phyloP scores from a whole-genome alignment of 92 coral and sea anemone species.

The Porites evermanni region DNA sequence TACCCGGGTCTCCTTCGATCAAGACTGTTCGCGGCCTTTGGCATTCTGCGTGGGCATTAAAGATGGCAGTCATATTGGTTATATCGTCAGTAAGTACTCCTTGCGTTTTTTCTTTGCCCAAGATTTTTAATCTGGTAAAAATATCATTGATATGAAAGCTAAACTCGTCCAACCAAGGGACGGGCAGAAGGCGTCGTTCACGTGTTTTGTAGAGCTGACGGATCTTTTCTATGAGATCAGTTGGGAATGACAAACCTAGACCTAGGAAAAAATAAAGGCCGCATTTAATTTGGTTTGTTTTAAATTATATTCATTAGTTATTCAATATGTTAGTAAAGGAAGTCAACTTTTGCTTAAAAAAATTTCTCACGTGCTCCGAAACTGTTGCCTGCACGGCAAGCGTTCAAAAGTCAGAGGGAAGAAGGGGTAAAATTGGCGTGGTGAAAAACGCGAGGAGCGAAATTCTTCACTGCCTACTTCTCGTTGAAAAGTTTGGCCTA shows the following conservation, averaged over 20 bases:
- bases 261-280: background rate
- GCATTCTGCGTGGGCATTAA: background rate
- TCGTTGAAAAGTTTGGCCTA: too few species aligned
- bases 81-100: background rate
- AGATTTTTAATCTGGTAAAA: background rate
- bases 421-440: too few species aligned
- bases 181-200: background rate
- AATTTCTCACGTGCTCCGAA: too few species aligned
- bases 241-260: background rate
- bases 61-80: background rate
- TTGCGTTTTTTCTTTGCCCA: background rate
- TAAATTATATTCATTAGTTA: too few species aligned
- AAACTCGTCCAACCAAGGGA: background rate
- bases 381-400: too few species aligned
- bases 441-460: too few species aligned
- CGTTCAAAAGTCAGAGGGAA: too few species aligned
- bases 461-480: too few species aligned
- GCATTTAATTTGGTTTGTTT: background rate
- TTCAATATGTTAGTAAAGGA: too few species aligned
- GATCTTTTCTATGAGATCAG: background rate
- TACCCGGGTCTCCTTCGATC: background rate
- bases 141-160: background rate
- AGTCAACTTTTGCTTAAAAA: too few species aligned
- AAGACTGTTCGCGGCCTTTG: background rate
- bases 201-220: background rate